phyloP scores from a whole-genome alignment of 2,797 vertebrate species.

The Tangara arthus region DNA sequence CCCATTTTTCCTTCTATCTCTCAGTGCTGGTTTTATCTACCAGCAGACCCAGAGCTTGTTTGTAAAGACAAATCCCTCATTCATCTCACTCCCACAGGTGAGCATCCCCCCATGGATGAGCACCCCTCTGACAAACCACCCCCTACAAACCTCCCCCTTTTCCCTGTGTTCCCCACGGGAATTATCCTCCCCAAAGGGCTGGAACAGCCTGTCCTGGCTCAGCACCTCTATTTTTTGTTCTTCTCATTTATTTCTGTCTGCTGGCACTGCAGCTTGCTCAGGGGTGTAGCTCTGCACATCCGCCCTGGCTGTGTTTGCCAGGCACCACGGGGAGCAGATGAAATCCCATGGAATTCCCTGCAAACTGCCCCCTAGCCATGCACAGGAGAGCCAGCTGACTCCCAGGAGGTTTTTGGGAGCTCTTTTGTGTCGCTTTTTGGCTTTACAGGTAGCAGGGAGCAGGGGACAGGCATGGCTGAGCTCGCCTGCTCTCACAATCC shows the following conservation, averaged over 20 bases:
- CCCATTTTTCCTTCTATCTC: background rate
- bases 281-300: background rate
- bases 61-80: background rate
- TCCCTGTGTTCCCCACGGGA: accelerated
- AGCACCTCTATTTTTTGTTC: background rate
- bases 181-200: background rate
- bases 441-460: background rate
- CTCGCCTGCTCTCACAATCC: background rate
- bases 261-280: accelerated
- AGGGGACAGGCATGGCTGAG: background rate
- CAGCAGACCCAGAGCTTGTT: background rate
- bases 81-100: background rate
- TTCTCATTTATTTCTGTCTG: background rate
- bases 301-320: background rate
- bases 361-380: accelerated
- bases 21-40: background rate
- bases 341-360: background rate
- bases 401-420: background rate
- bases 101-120: background rate
- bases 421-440: background rate
- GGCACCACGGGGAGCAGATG: accelerated
- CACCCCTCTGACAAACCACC: background rate
- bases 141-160: background rate
- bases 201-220: background rate
- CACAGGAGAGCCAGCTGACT: background rate